Conservation (phyloP, 2,888 invertebrate species). For the Tetranychus piercei region DNA sequence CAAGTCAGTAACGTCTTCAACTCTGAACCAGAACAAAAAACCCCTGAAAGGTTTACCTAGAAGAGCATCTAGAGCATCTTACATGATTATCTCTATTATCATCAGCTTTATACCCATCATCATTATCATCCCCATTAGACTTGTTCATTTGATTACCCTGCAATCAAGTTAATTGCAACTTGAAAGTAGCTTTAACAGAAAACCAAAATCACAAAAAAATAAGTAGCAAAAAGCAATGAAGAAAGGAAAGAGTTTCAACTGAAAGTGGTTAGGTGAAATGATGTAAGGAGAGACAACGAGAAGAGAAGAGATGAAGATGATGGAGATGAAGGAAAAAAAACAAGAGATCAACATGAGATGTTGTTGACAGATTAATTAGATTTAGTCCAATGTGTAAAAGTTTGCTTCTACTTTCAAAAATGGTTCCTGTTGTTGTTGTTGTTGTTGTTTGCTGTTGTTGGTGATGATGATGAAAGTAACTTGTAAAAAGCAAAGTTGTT, state of each 20-base stretch:
- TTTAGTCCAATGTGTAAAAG: not conserved
- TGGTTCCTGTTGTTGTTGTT: no score
- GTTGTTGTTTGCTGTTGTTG: no score
- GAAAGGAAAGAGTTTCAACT: not conserved
- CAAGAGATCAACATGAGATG: slow-evolving; percentile 1
- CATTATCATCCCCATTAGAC: not conserved
- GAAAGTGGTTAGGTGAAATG: not conserved
- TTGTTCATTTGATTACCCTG: not conserved
- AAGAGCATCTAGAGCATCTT: no score
- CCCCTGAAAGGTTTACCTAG: no score
- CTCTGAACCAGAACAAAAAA: no score
- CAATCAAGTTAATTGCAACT: not conserved
- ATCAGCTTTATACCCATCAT: not conserved
- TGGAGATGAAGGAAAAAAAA: not conserved
- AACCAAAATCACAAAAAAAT: not conserved
- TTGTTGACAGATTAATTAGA: not conserved
- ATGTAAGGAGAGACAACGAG: not conserved
- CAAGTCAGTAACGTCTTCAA: no score
- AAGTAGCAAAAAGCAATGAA: not conserved
- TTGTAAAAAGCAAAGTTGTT: no score
- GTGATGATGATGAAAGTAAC: no score
- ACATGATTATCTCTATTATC: not conserved
- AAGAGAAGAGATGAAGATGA: not conserved
- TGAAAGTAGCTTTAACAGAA: not conserved
- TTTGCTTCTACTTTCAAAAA: not conserved